phyloP scores from a whole-genome alignment of 2,113 vertebrate genomes.

The Acanthochromis polyacanthus region DNA sequence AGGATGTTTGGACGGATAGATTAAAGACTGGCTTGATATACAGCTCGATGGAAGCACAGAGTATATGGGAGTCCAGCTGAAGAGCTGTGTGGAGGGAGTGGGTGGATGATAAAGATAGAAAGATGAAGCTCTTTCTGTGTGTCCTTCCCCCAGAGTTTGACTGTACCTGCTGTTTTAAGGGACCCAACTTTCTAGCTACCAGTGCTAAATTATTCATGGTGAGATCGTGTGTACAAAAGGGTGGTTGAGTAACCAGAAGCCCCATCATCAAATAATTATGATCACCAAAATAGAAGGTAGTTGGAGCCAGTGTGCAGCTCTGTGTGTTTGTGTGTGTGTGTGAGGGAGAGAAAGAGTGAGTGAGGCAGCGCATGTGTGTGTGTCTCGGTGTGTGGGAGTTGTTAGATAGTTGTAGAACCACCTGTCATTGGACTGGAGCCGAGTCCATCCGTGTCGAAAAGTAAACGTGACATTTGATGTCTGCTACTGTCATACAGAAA shows the following conservation, averaged over 20 bases:
- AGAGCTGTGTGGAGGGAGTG: slow-evolving; percentile 32
- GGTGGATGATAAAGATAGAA: slow-evolving; percentile 46
- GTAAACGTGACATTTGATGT: slow-evolving; percentile 47
- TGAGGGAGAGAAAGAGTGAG: slow-evolving; percentile 32
- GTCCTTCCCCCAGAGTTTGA: slow-evolving; percentile 48
- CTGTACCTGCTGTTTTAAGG: slow-evolving; percentile 68
- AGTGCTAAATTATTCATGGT: slow-evolving; percentile 78
- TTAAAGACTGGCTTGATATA: slow-evolving; percentile 19
- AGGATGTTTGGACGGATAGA: slow-evolving; percentile 17
- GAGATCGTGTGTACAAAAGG: slow-evolving; percentile 77
- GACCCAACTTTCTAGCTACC: slow-evolving; percentile 65
- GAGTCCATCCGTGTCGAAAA: slow-evolving; percentile 37
- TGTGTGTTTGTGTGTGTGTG: slow-evolving; percentile 30
- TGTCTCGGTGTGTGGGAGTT: slow-evolving; percentile 41
- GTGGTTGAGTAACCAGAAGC: slow-evolving; percentile 78
- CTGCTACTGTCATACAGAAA: slow-evolving; percentile 29
- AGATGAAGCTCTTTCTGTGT: slow-evolving; percentile 20
- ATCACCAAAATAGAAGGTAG: slow-evolving; percentile 66
- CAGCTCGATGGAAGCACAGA: slow-evolving; percentile 12
- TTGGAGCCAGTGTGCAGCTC: slow-evolving; percentile 23
- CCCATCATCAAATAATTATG: slow-evolving; percentile 85
- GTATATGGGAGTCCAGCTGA: slow-evolving; percentile 17
- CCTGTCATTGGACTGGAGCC: slow-evolving; percentile 38
- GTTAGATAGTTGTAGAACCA: slow-evolving; percentile 50
- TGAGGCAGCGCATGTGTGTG: slow-evolving; percentile 11